Evolutionary conservation across 2,888 invertebrate genomes (phyloP), one percentile per base, ranked within the genome.

Genomic region (Drepanosiphum platanoidis): DNA sequence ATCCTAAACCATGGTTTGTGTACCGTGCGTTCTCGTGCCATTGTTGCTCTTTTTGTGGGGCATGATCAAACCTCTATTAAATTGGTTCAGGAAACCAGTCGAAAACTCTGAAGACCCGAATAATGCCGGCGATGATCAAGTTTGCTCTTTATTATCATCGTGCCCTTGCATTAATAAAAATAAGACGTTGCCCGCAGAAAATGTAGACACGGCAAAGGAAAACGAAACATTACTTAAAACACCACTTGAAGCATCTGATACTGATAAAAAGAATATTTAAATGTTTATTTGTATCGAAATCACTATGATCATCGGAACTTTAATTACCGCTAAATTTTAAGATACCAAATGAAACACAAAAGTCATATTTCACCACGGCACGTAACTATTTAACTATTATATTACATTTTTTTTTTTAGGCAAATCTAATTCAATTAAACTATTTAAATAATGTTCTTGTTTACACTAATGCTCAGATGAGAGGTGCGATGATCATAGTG

Each of bases 111-210:
- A 11, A 68, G 52, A 58, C 30, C 72, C 64, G 77, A 75, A 68
- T 27, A 80, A 80, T 2, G 9, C 68, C 5, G 83, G 15, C 1
- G 70, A 84, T 1, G 75, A 84, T 52, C 46, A 52, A 66, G 27
- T 84, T 7, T 84, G 84, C 15, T 77, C 75, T 18, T n/a, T 84
- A 5, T 15, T 84, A 18, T 84, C 84, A 36, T 77, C 77, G 3
- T 84, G 84, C 15, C 84, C 84, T 0, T 84, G 84, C 15, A 77
- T 77, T 15, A 70, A 77, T 68, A 77, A 77, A 77, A 58, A 77
- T 32, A 58, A 58, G 30, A 30, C 32, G 27, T 22, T 32, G 64
- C 1, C 77, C 2, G 30, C 0, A 0, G 72, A 72, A 18, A 39
- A 71, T 32, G 8, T 0, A n/a, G 39, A n/a, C 13, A 30, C 22